Evolutionary conservation across 30 jellyfish, hydroid and myxozoan genomes (phyloP).

Genomic region (Cassiopea xamachana): DNA sequence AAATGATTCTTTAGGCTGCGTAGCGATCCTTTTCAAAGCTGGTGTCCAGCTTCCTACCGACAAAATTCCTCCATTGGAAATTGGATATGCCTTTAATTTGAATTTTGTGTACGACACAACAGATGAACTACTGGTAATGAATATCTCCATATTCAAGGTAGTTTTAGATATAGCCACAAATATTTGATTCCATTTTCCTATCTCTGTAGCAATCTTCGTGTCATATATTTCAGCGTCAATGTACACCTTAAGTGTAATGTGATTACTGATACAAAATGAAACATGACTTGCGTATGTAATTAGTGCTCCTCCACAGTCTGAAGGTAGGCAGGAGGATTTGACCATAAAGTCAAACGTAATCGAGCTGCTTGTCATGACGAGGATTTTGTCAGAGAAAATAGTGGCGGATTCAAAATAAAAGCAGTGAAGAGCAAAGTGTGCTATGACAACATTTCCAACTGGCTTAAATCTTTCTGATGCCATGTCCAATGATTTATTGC

Average conservation of each 20-base stretch:
- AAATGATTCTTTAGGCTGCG: conserved; percentile 57
- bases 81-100: conserved; percentile 27
- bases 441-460: conserved; percentile 20
- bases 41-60: conserved; percentile 79
- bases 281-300: conserved; percentile 42
- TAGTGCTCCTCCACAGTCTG: conserved; percentile 63
- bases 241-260: conserved; percentile 25
- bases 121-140: conserved; percentile 16
- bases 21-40: conserved; percentile 3
- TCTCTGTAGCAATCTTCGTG: conserved; percentile 53
- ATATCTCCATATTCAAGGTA: conserved; percentile 55
- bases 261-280: conserved; percentile 53
- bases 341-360: conserved; percentile 58
- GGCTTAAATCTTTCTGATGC: conserved; percentile 18
- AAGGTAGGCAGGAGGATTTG: conserved; percentile 51
- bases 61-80: conserved; percentile 48
- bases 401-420: conserved; percentile 50
- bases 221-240: conserved; percentile 44
- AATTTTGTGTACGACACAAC: conserved; percentile 46
- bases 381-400: conserved; percentile 4
- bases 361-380: conserved; percentile 31
- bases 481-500: conserved; percentile 5
- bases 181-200: conserved; percentile 53
- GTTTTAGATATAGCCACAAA: conserved; percentile 43
- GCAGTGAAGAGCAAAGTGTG: conserved; percentile 47